phyloP scores from a whole-genome alignment of 2,888 invertebrate genomes.

The Caenorhabditis drosophilae region DNA sequence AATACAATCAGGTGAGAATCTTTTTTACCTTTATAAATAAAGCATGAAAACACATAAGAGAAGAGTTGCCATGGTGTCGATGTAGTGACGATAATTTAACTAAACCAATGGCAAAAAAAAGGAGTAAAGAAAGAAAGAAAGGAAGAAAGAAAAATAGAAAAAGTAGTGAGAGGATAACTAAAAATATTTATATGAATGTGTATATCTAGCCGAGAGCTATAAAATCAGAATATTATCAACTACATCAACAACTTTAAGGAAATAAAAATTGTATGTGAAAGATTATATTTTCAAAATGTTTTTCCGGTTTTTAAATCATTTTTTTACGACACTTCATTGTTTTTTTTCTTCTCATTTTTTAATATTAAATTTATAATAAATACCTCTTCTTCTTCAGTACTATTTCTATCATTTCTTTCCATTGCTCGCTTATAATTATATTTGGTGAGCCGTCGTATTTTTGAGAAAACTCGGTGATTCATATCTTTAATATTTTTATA shows the following conservation, averaged over 20 bases:
- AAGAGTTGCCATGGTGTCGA: conserved; percentile 1
- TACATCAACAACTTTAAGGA: background rate
- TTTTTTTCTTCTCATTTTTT: no score
- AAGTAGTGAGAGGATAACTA: no score
- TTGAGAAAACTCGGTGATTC: no score
- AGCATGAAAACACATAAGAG: background rate
- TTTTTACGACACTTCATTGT: no score
- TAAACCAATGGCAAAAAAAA: background rate
- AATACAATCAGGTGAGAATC: no score
- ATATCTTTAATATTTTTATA: no score
- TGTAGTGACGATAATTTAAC: background rate
- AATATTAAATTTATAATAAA: background rate
- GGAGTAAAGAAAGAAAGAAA: background rate
- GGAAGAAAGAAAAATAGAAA: no score
- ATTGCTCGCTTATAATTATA: background rate
- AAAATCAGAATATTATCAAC: background rate
- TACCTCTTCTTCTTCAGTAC: background rate
- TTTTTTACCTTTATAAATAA: no score
- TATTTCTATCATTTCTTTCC: background rate
- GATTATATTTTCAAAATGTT: no score
- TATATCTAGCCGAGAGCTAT: background rate
- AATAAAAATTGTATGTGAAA: background rate
- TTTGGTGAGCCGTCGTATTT: background rate
- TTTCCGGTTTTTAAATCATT: no score
- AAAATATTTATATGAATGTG: background rate